A percentile compares a stretch with the other conserved stretches of the same genome.
These are phyloP conservation scores for Fringilla coelebs DNA, from an alignment of 2,797 vertebrate species.

Conservation along the genomic window DNA sequence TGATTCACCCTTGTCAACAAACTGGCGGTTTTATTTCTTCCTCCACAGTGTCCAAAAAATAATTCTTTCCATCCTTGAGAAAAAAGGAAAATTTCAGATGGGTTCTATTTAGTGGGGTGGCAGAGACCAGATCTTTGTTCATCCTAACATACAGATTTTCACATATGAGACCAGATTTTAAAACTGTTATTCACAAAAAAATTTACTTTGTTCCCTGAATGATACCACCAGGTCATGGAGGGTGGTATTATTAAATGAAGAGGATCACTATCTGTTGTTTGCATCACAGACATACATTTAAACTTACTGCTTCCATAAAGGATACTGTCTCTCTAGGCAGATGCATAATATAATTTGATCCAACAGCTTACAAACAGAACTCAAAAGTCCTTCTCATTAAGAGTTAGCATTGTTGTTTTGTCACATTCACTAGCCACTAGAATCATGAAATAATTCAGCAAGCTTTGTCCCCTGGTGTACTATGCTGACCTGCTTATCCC, in stretches of 20 bases:
- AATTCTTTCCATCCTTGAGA: neutral
- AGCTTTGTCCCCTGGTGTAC: neutral
- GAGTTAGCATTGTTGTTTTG: neutral
- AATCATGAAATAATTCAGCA: neutral
- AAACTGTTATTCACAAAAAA: neutral
- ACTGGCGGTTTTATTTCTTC: neutral
- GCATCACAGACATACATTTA: neutral
- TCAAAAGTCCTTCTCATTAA: neutral
- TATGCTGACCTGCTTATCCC: slow-evolving; percentile 10
- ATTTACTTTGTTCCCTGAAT: neutral
- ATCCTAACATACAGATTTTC: neutral
- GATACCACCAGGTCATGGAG: neutral
- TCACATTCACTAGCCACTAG: neutral
- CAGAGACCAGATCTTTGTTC: neutral
- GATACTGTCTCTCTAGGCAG: neutral
- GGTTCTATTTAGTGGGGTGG: neutral
- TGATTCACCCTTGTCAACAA: neutral
- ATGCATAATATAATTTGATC: neutral
- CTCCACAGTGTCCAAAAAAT: neutral
- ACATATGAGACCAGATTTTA: neutral
- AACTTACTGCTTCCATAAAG: neutral
- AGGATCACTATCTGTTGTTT: neutral
- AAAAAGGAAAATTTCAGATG: neutral
- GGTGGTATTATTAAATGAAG: neutral
- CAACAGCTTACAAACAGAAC: neutral